These are phyloP conservation scores for Aromia moschata DNA, from an alignment of 2,888 invertebrate genomes.

Conservation along the genomic window DNA sequence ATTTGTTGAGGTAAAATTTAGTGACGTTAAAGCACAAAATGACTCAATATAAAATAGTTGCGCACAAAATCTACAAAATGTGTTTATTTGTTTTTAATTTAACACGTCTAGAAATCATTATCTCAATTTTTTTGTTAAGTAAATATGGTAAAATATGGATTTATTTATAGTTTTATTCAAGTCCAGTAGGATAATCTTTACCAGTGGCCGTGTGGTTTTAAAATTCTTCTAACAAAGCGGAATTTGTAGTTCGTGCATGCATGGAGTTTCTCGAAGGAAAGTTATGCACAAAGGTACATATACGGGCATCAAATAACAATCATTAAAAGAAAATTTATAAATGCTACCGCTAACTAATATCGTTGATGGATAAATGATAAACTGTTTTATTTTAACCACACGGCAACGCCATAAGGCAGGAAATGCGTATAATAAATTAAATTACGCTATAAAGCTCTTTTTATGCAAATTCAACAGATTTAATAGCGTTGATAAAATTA, in stretches of 20 bases:
- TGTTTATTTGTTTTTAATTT: no score
- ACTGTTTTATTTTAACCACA: not conserved
- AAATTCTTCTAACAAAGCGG: not conserved
- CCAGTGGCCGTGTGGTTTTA: no score
- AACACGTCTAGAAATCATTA: no score
- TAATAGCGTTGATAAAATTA: conserved; percentile 4
- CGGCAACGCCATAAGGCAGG: not conserved
- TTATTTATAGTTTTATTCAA: no score
- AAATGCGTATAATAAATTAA: conserved; percentile 9
- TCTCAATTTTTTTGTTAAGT: no score
- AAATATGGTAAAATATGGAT: no score
- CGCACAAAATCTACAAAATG: no score
- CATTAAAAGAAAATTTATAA: not conserved
- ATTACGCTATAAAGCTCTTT: conserved; percentile 7
- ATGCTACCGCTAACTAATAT: not conserved
- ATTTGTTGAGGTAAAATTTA: no score
- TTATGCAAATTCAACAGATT: conserved; percentile 8
- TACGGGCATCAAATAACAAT: not conserved
- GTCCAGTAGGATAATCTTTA: no score
- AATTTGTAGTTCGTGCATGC: not conserved
- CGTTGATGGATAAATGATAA: not conserved
- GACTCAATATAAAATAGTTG: no score
- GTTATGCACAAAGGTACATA: not conserved
- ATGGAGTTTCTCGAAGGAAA: not conserved
- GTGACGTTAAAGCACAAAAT: no score